These are phyloP conservation scores for Penaeus japonicus DNA, from an alignment of 1,140 invertebrate species.

Conservation along the genomic window DNA sequence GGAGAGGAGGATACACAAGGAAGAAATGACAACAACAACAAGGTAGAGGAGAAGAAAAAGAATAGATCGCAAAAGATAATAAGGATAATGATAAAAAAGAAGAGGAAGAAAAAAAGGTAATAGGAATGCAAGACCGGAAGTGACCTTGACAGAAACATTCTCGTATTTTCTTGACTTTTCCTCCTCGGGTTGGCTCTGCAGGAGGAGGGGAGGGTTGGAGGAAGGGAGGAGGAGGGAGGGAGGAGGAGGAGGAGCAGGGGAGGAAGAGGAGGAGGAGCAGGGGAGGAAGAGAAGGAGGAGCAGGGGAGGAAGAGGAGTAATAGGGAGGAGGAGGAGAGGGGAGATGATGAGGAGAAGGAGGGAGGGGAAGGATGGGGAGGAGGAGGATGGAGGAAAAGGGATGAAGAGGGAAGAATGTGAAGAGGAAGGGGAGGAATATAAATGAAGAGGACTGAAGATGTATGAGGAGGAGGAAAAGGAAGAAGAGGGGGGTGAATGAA, in stretches of 20 bases:
- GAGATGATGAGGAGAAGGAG: background rate
- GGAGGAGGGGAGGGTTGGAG: background rate
- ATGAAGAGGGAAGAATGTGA: background rate
- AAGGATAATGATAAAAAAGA: background rate
- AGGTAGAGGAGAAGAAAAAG: too few species aligned
- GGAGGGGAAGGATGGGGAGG: background rate
- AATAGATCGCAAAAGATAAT: background rate
- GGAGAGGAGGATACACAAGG: too few species aligned
- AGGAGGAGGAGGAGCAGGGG: too few species aligned
- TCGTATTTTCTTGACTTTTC: too few species aligned
- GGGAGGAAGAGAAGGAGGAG: too few species aligned
- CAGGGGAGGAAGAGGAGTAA: background rate
- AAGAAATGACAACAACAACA: background rate
- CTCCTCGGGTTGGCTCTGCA: too few species aligned
- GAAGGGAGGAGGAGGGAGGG: background rate
- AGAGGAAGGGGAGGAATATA: background rate
- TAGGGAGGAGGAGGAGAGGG: too few species aligned
- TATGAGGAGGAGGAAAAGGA: too few species aligned
- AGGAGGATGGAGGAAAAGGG: background rate
- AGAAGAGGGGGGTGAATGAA: background rate
- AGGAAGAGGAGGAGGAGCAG: background rate
- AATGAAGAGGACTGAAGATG: background rate
- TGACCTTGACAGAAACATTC: too few species aligned
- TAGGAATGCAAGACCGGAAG: too few species aligned
- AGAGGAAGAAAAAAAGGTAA: background rate